Percentiles rank a stretch among this genome's conserved stretches.
Evolutionary conservation across 2,113 vertebrate species (phyloP).

Genomic region (Ptilonorhynchus violaceus): DNA sequence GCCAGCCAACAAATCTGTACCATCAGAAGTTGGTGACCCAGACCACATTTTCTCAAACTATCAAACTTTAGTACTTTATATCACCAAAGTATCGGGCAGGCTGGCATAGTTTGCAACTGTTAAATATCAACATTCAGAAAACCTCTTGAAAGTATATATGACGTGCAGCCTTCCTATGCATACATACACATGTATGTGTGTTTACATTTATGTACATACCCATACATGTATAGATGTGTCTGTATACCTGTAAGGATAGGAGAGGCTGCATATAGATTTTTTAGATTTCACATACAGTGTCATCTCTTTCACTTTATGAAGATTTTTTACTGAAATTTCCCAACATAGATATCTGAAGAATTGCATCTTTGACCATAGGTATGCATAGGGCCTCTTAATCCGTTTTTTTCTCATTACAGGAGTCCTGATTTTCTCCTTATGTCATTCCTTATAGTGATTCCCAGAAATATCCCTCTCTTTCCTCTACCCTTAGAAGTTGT

Average conservation of each 20-base stretch:
- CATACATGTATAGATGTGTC: neutral
- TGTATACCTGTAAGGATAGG: neutral
- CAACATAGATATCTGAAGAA: neutral
- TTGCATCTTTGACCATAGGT: neutral
- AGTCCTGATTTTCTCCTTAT: neutral
- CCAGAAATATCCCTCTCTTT: neutral
- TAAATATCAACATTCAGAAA: neutral
- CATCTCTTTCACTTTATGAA: fast-evolving
- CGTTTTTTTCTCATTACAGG: neutral
- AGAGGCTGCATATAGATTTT: neutral
- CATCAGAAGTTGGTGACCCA: neutral
- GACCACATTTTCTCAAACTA: neutral
- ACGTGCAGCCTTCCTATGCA: neutral
- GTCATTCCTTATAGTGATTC: neutral
- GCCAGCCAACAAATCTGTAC: neutral
- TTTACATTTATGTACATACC: neutral
- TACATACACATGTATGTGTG: no score
- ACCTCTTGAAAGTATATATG: neutral
- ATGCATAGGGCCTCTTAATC: neutral
- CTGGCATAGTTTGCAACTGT: neutral
- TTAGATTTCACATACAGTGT: neutral
- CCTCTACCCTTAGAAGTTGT: neutral
- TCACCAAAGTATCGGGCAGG: neutral
- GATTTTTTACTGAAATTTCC: neutral
- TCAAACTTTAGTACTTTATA: neutral